Evolutionary conservation across 2,888 invertebrate genomes (phyloP).

Genomic region (Helobdella robusta): DNA sequence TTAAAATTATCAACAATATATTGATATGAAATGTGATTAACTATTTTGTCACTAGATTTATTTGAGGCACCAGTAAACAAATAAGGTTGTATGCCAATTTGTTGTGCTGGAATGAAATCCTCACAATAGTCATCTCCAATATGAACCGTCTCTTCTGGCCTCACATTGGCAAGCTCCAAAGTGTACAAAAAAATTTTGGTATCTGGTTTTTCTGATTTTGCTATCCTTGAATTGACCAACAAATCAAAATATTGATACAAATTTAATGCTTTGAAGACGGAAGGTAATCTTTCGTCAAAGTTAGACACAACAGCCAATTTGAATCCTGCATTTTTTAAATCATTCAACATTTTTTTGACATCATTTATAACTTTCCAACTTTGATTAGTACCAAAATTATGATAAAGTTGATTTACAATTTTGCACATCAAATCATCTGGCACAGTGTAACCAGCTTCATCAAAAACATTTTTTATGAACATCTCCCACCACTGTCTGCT

Average conservation of each 20-base stretch:
- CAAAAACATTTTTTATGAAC: constrained; percentile 14
- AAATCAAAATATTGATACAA: constrained; percentile 11
- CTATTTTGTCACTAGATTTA: background rate
- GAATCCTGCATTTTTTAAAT: constrained; percentile 5
- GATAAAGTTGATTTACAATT: constrained; percentile 5
- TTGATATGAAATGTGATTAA: background rate
- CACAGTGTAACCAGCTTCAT: constrained; percentile 2
- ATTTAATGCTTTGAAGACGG: constrained; percentile 8
- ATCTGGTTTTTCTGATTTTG: constrained; percentile 16
- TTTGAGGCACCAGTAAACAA: constrained; percentile 1
- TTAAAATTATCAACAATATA: constrained; percentile 5
- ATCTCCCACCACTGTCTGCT: constrained; percentile 20
- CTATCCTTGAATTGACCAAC: constrained; percentile 10
- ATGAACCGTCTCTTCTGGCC: constrained; percentile 13
- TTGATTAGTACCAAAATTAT: background rate
- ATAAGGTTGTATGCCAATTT: constrained; percentile 1
- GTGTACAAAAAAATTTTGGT: constrained; percentile 14
- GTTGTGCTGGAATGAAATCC: constrained; percentile 13
- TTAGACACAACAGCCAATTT: constrained; percentile 17
- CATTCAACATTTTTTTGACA: background rate
- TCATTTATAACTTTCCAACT: constrained; percentile 11
- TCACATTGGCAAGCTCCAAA: background rate
- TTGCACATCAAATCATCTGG: background rate
- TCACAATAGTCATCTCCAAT: constrained; percentile 12
- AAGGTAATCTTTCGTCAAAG: constrained; percentile 17